Base-by-base conservation (phyloP, 2,888 invertebrate genomes). In the Parasteatoda lunata region DNA sequence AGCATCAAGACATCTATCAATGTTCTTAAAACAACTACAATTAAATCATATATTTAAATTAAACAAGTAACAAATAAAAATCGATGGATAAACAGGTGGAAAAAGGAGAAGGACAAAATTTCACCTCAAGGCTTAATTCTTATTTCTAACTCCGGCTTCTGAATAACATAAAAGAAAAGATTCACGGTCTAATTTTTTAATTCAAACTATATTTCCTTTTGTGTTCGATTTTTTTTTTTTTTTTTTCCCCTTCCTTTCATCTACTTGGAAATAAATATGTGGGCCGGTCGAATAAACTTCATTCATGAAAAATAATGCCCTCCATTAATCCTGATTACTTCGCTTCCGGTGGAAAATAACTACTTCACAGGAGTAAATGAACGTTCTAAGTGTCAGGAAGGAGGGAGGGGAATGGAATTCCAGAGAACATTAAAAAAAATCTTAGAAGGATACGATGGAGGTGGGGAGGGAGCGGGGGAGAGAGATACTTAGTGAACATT, bases 241-340 rank as follows among this genome's bases (percentile, higher is more conserved):
- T 30, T 11, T 9, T 4, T 9, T 54, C 9, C 3, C 45, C 15
- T 59, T 13, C 59, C 59, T n/a, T 3, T 45, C 69, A 15, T 15
- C 52, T 15, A 51, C 49, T n/a, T 15, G n/a, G 30, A 45, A 13
- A 47, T n/a, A 51, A 79, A 79, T 49, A 65, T 71, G 69, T 65
- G 48, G 71, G 76, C 51, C 47, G 83, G 68, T 45, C 68, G 47
- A 52, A 59, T 51, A 51, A 71, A 49, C 75, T 13, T 59, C 78
- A 73, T 76, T 85, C 85, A 66, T 54, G 85, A 80, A 80, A 80
- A 85, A 85, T 85, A 85, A 76, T 86, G 80, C 80, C 77, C 49
- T 72, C 85, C 80, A 86, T 86, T 86, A 80, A 76, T 80, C 85
- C 64, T 77, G 77, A 86, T 80, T 86, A 66, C 75, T 13, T 45